Base-by-base conservation (phyloP, 2,888 invertebrate species). In the Ophraella communa region DNA sequence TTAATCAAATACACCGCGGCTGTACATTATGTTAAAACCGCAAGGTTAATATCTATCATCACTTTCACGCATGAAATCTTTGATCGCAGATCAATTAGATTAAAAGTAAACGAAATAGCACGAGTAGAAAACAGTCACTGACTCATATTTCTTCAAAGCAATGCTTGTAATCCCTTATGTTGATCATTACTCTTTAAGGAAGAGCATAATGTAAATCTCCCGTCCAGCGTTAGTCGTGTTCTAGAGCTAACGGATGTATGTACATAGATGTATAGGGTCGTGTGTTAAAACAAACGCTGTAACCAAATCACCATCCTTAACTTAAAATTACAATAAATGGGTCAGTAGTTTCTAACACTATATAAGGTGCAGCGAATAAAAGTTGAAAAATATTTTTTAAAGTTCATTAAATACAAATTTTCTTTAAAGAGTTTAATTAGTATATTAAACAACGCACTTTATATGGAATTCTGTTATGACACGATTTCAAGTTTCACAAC, bases 151-250 rank as follows among this genome's bases (percentile, higher is more conserved):
- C 66, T 47, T 56, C 44, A 47, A 47, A 49, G 44, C 61, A 23
- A 45, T 54, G 63, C 55, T 62, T 56, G 65, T 68, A 66, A 66
- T 66, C 59, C 65, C 58, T 62, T 49, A 55, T 57, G 51, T 45
- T 58, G 61, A 30, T 49, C 61, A 63, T 62, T 68, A 61, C 63
- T 64, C 65, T 65, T 65, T 65, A 56, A 67, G 67, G 67, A 54
- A 68, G 66, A 70, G 66, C 68, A 67, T 66, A 64, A 71, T 68
- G 65, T 69, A 68, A 73, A 71, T 70, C 62, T 63, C 65, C 62
- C 62, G 59, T 61, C 24, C 56, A 60, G 42, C 60, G 61, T 35
- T 51, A 61, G 66, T 72, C 73, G 73, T 72, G 72, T 67, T 65
- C 64, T 18, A 53, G 45, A 67, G 30, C 54, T 71, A 71, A 68